These are phyloP conservation scores for Aradus depressus DNA, from an alignment of 2,888 invertebrate species.

Conservation along the genomic window DNA sequence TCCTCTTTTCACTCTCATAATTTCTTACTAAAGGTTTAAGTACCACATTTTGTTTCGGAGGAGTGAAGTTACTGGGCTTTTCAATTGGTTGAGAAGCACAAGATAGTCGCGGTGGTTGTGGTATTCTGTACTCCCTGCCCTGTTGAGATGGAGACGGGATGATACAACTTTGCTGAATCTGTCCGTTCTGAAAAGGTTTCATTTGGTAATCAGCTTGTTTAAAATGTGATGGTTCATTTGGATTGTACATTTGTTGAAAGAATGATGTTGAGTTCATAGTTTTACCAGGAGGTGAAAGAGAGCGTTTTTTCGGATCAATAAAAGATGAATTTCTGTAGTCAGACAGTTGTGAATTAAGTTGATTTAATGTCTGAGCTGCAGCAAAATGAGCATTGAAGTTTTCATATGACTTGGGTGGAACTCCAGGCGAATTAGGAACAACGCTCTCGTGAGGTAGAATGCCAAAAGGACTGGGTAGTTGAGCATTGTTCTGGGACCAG, in stretches of 20 bases:
- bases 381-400: slow-evolving; percentile 35
- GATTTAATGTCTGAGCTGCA: slow-evolving; percentile 52
- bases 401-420: slow-evolving; percentile 46
- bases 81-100: background rate
- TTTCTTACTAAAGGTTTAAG: slow-evolving; percentile 35
- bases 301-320: slow-evolving; percentile 44
- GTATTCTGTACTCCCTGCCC: slow-evolving; percentile 51
- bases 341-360: slow-evolving; percentile 40
- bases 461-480: slow-evolving; percentile 61
- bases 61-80: slow-evolving; percentile 2
- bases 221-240: slow-evolving; percentile 29
- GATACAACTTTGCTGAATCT: slow-evolving; percentile 59
- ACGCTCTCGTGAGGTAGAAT: slow-evolving; percentile 68
- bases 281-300: slow-evolving; percentile 34
- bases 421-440: slow-evolving; percentile 50
- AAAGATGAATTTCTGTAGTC: slow-evolving; percentile 37
- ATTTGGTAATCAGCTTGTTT: slow-evolving; percentile 35
- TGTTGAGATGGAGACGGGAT: slow-evolving; percentile 55
- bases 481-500: slow-evolving; percentile 55
- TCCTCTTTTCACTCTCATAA: slow-evolving; percentile 33
- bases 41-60: background rate
- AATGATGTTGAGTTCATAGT: background rate
- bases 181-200: slow-evolving; percentile 37
- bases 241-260: background rate
- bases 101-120: slow-evolving; percentile 35